Evolutionary conservation across 1,140 invertebrate genomes (phyloP), one percentile per base, ranked within the genome.

Genomic region (Daktulosphaira vitifoliae): DNA sequence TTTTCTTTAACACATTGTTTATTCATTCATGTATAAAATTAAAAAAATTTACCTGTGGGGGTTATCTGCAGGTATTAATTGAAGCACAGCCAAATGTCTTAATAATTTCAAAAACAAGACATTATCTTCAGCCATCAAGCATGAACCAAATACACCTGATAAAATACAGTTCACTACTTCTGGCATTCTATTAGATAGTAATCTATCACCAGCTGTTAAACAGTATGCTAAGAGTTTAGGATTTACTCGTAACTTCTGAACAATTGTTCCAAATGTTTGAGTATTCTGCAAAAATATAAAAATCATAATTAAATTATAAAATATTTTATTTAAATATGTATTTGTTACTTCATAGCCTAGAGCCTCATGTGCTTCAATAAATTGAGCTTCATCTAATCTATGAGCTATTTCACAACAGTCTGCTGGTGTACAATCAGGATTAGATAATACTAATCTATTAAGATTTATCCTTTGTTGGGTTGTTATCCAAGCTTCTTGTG

Each of bases 351-450:
- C 83, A 73, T 89, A 90, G 71, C 85, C 84, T 54, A 96, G 76
- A 50, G 85, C 82, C 76, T 92, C 91, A 73, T 92, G 90, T 25
- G 85, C 89, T 75, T 96, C 90, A 38, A 93, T 78, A 76, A 97
- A 96, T 52, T 83, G 81, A 2, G 87, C 84, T 70, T 82, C 83
- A 69, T 92, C 87, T 22, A 95, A 78, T 44, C 81, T 76, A 73
- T 87, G 89, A 7, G 89, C 86, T 69, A 82, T 79, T 65, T 85
- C 82, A 73, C 88, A 90, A 71, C 86, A 90, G 33, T 81, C 78
- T 54, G 84, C 80, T 2, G 87, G 85, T 33, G 86, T 82, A 37
- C 82, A 82, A 71, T 90, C 87, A 33, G 83, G 83, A 67, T 82
- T 79, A 7, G 86, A 83, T 16, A 87, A 78, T 50, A 94, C 84